Conservation (phyloP, 2,113 vertebrate species). For the Strix aluco region DNA sequence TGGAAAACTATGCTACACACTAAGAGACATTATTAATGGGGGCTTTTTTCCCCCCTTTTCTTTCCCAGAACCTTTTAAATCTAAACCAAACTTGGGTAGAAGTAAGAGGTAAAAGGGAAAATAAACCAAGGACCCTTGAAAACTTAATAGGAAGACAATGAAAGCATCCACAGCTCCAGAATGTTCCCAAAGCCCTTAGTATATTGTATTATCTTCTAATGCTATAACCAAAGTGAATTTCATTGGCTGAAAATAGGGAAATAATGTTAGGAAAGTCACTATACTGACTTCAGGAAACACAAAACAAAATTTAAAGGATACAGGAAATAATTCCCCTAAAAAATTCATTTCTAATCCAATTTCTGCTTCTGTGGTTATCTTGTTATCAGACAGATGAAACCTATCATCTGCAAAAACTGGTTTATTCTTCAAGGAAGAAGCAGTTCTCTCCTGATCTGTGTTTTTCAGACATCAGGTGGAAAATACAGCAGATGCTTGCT, state of each 20-base stretch:
- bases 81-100: not conserved
- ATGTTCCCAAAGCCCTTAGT: not conserved
- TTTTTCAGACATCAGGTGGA: not conserved
- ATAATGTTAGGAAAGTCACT: not conserved
- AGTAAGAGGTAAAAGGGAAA: not conserved
- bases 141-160: not conserved
- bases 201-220: not conserved
- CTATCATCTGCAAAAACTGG: not conserved
- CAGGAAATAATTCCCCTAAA: not conserved
- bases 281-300: not conserved
- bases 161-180: not conserved
- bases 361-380: not conserved
- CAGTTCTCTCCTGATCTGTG: not conserved
- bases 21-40: not conserved
- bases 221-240: not conserved
- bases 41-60: not conserved
- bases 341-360: constrained; percentile 6
- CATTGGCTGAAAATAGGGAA: constrained; percentile 1
- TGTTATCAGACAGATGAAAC: not conserved
- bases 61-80: not conserved
- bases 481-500: not conserved
- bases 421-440: not conserved
- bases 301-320: not conserved
- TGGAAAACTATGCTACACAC: not conserved
- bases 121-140: not conserved